Percentiles rank a stretch among this genome's conserved stretches.
Conservation (phyloP, 1,140 invertebrate species). For the Augochlora pura region DNA sequence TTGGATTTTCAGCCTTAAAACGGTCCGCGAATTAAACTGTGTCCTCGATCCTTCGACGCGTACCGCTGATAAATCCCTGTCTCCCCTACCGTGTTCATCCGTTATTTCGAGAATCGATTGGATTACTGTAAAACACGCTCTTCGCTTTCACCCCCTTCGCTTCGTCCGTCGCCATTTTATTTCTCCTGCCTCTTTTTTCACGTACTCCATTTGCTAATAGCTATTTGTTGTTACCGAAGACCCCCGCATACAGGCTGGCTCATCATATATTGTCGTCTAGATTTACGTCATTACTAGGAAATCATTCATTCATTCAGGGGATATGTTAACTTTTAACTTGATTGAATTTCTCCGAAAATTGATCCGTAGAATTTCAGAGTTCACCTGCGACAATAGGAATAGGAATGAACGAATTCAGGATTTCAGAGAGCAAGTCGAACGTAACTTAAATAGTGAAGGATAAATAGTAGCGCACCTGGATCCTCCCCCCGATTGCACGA, state of each 20-base stretch:
- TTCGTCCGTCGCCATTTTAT: background rate
- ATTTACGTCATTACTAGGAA: no score
- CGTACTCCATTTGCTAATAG: background rate
- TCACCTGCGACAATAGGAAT: no score
- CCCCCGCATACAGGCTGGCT: background rate
- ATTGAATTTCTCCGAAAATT: no score
- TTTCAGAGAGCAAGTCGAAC: no score
- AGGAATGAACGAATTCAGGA: no score
- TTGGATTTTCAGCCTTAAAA: conserved; percentile 64
- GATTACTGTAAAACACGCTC: conserved; percentile 51
- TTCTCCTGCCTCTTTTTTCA: background rate
- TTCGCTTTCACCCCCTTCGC: conserved; percentile 3
- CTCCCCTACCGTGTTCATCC: conserved; percentile 33
- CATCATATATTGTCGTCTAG: no score
- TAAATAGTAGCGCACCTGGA: no score
- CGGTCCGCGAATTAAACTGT: conserved; percentile 59
- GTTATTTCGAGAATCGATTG: conserved; percentile 58
- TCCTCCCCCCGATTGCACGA: no score
- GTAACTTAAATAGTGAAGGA: no score
- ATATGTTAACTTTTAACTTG: no score
- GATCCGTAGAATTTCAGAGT: no score
- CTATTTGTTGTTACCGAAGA: background rate
- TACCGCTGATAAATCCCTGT: conserved; percentile 56
- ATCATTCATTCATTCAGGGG: no score
- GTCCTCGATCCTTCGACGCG: conserved; percentile 52